phyloP scores from a whole-genome alignment of 2,888 invertebrate species.

The Chromoteleia sp. region DNA sequence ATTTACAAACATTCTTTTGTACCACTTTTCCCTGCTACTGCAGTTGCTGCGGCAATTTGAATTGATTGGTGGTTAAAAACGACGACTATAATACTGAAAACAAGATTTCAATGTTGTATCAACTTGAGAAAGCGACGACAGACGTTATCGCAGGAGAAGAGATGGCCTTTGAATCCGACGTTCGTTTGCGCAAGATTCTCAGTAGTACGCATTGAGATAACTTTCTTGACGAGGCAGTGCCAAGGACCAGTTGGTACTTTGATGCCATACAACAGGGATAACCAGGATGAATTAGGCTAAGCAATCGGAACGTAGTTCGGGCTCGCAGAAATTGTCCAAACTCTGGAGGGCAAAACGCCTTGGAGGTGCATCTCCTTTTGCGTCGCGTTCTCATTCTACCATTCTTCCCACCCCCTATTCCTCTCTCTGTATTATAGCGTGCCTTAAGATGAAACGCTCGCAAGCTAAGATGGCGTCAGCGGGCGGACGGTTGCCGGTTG shows the following conservation, averaged over 20 bases:
- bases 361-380: conserved; percentile 77
- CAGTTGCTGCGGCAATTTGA: conserved; percentile 2
- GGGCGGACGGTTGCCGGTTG: conserved; percentile 70
- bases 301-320: conserved; percentile 81
- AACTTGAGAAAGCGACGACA: conserved; percentile 64
- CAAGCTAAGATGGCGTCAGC: conserved; percentile 78
- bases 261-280: conserved; percentile 71
- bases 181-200: conserved; percentile 68
- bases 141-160: conserved; percentile 66
- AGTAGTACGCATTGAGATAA: conserved; percentile 71
- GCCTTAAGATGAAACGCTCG: conserved; percentile 81
- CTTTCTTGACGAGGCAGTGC: conserved; percentile 74
- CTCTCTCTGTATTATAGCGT: conserved; percentile 70
- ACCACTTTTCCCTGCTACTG: too few relatives aligned
- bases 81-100: conserved; percentile 48
- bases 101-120: conserved; percentile 65
- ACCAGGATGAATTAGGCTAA: conserved; percentile 82
- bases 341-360: conserved; percentile 78
- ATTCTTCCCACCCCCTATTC: conserved; percentile 71
- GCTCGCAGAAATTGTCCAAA: conserved; percentile 81
- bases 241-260: conserved; percentile 73
- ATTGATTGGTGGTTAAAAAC: conserved; percentile 48
- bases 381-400: conserved; percentile 71
- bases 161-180: conserved; percentile 74
- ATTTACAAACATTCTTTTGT: too few relatives aligned